phyloP scores from a whole-genome alignment of 2,113 vertebrate species.

The Nestor notabilis region DNA sequence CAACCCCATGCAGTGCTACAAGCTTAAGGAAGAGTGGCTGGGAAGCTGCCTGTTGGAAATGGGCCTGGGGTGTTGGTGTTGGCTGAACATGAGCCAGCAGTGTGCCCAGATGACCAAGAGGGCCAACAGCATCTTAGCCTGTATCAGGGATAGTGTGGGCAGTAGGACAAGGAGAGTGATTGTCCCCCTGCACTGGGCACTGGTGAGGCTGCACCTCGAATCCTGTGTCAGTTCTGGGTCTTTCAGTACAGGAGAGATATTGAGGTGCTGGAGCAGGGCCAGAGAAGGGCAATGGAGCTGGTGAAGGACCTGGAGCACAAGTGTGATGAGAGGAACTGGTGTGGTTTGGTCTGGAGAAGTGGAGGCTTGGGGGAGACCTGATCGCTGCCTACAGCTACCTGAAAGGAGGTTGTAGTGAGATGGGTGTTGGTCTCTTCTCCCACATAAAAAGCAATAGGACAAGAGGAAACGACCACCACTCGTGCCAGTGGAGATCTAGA shows the following conservation, averaged over 20 bases:
- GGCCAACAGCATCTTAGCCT: neutral
- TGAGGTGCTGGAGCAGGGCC: neutral
- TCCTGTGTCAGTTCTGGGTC: neutral
- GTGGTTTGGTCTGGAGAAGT: neutral
- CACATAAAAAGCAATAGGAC: neutral
- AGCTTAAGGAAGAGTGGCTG: neutral
- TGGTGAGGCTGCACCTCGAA: neutral
- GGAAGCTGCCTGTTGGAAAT: neutral
- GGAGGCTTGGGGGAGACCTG: neutral
- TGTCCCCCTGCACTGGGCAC: accelerated
- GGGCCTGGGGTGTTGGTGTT: neutral
- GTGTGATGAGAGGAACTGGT: neutral
- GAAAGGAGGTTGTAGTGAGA: neutral
- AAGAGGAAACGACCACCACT: neutral
- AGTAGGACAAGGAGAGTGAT: neutral
- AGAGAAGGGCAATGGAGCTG: neutral
- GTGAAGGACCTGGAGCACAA: neutral
- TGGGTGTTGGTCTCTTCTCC: neutral
- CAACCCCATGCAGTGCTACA: neutral
- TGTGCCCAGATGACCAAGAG: neutral
- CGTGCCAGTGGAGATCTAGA: neutral
- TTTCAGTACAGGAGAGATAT: neutral
- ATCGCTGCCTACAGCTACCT: neutral
- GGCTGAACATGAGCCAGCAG: accelerated
- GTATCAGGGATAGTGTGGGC: neutral